Evolutionary conservation across 1,140 invertebrate species (phyloP).

Genomic region (Telenomus remus): DNA sequence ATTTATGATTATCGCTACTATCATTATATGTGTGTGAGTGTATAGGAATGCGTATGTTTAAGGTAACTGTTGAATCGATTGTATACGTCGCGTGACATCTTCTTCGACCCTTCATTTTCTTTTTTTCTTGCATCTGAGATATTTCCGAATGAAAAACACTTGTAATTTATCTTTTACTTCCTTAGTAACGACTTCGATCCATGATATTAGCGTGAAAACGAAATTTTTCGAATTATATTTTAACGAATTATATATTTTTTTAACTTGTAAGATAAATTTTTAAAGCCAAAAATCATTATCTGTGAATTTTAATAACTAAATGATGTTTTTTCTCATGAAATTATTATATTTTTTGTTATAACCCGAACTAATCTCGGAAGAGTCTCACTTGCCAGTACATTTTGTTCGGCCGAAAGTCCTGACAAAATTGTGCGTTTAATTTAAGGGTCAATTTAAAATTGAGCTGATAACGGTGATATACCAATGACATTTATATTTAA

Average conservation of each 20-base stretch:
- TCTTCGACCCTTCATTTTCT: slow-evolving; percentile 14
- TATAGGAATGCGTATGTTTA: slow-evolving; percentile 39
- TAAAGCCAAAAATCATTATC: slow-evolving; percentile 1
- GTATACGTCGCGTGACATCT: slow-evolving; percentile 32
- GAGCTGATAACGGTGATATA: too few relatives aligned
- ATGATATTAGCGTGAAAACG: slow-evolving; percentile 6
- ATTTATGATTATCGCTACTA: slow-evolving; percentile 42
- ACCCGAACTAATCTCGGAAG: slow-evolving; percentile 2
- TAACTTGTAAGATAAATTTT: neutral
- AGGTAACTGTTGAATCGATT: slow-evolving; percentile 34
- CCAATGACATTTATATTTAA: neutral
- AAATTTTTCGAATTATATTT: slow-evolving; percentile 3
- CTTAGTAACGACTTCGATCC: slow-evolving; percentile 3
- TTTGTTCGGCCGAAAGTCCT: too few relatives aligned
- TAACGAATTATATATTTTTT: slow-evolving; percentile 4
- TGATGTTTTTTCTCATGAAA: neutral
- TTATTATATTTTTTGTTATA: neutral
- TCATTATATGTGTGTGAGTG: slow-evolving; percentile 28
- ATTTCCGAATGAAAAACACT: slow-evolving; percentile 17
- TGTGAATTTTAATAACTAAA: neutral
- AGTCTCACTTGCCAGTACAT: slow-evolving; percentile 7
- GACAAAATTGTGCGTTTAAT: too few relatives aligned
- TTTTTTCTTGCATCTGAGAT: slow-evolving; percentile 18
- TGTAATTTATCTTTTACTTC: slow-evolving; percentile 13
- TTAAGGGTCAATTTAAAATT: too few relatives aligned